Percentiles rank a stretch among this genome's conserved stretches.
phyloP scores from a whole-genome alignment of 2,888 invertebrate species.

The Dasypolia templi region DNA sequence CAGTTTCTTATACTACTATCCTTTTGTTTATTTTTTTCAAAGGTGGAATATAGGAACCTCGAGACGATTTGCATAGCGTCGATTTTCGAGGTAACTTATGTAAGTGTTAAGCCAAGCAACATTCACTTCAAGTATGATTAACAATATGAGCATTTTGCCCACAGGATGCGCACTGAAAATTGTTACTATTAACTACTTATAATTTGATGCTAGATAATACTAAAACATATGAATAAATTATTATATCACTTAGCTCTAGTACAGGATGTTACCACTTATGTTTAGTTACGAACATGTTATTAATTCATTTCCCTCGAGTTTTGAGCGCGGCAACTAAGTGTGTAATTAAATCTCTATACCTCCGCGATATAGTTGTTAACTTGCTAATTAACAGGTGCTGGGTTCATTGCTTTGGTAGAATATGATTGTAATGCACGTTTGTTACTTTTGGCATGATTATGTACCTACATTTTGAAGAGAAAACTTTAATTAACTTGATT shows the following conservation, averaged over 20 bases:
- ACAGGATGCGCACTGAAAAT: not conserved
- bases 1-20: no score
- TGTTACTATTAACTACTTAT: not conserved
- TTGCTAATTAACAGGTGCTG: constrained; percentile 20
- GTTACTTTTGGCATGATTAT: not conserved
- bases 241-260: constrained; percentile 21
- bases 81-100: not conserved
- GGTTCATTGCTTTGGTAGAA: not conserved
- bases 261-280: constrained; percentile 12
- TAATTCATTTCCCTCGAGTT: constrained; percentile 53
- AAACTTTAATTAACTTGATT: constrained; percentile 15
- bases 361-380: constrained; percentile 3
- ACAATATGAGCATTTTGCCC: not conserved
- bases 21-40: not conserved
- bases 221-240: constrained; percentile 34
- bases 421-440: not conserved
- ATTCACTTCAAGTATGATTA: not conserved
- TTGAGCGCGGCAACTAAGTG: constrained; percentile 33
- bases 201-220: not conserved
- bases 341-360: constrained; percentile 50
- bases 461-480: not conserved
- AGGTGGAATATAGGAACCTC: no score
- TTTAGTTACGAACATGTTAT: constrained; percentile 34
- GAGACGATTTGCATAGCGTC: no score
- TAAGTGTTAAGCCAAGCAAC: not conserved